Evolutionary conservation across 2,113 vertebrate genomes (phyloP).

Genomic region (Thalassarche chlororhynchos): DNA sequence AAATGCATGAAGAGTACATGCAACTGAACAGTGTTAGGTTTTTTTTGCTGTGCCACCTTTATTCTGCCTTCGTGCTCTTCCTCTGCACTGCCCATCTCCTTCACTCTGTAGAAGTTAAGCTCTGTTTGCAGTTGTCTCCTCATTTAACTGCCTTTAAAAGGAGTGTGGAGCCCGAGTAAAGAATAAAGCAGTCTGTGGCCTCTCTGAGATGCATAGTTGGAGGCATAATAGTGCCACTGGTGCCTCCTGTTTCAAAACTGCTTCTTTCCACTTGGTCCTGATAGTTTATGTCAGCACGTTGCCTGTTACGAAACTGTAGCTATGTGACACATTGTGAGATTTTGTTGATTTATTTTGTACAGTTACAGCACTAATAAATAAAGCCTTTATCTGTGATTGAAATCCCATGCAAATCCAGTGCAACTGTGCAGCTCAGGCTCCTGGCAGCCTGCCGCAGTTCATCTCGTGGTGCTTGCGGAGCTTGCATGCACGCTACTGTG

Average conservation of each 20-base stretch:
- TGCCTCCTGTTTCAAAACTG: background rate
- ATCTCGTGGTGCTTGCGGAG: rapidly evolving
- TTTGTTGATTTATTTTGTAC: background rate
- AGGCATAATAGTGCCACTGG: rapidly evolving
- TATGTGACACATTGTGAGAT: background rate
- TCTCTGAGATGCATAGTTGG: background rate
- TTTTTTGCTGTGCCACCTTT: background rate
- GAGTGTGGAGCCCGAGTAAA: background rate
- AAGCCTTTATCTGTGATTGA: background rate
- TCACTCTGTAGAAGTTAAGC: background rate
- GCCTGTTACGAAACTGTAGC: background rate
- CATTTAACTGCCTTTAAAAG: background rate
- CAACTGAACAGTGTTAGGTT: background rate
- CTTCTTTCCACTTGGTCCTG: background rate
- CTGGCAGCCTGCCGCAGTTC: background rate
- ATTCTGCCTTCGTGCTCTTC: background rate
- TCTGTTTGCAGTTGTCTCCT: background rate
- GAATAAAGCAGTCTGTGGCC: background rate
- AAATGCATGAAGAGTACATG: rapidly evolving
- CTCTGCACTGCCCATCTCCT: background rate
- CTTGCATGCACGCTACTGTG: background rate
- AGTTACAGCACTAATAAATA: background rate
- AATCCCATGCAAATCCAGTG: background rate
- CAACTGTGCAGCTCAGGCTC: background rate
- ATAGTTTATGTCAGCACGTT: background rate